Conservation (phyloP, 2,888 invertebrate species). For the Quadriops clusia region DNA sequence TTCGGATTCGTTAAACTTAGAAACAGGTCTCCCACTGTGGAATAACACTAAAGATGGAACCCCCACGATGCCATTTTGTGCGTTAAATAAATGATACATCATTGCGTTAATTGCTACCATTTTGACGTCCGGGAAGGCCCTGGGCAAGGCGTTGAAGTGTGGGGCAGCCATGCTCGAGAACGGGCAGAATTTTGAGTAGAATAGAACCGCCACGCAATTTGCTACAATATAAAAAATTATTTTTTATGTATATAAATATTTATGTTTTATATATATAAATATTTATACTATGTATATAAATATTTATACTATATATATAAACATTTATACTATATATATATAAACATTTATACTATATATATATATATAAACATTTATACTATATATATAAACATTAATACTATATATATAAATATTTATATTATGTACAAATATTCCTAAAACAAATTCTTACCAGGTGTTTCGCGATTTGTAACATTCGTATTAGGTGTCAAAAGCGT, state of each 20-base stretch:
- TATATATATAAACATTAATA: no score
- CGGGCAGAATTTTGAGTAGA: slow-evolving; percentile 82
- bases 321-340: no score
- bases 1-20: slow-evolving; percentile 72
- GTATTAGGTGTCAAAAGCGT: slow-evolving; percentile 51
- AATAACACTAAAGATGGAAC: slow-evolving; percentile 82
- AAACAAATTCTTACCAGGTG: no score
- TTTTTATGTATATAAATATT: no score
- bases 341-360: no score
- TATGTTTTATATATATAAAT: no score
- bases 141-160: slow-evolving; percentile 78
- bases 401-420: no score
- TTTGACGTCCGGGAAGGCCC: slow-evolving; percentile 76
- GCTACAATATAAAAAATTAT: no score
- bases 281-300: no score
- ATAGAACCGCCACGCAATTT: slow-evolving; percentile 68
- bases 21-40: slow-evolving; percentile 76
- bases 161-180: slow-evolving; percentile 86
- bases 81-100: slow-evolving; percentile 71
- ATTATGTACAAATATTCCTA: no score
- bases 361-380: no score
- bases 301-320: no score
- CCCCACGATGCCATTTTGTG: slow-evolving; percentile 83
- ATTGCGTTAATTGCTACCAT: slow-evolving; percentile 85
- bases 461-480: slow-evolving; percentile 52